Evolutionary conservation across 2,797 vertebrate genomes (phyloP).

Genomic region (Eurystomus glaucurus): DNA sequence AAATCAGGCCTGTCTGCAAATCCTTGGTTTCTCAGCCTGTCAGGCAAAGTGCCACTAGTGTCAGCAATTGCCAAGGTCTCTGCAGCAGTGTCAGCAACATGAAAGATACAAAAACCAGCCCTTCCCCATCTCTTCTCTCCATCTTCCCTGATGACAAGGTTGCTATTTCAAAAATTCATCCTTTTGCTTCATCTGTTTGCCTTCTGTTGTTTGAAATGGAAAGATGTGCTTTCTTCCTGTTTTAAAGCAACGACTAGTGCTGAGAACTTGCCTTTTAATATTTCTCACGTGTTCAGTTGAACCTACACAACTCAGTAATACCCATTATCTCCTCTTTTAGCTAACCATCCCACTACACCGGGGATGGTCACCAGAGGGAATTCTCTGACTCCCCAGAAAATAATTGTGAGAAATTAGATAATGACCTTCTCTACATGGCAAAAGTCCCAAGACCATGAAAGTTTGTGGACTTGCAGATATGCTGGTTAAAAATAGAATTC

Average conservation of each 20-base stretch:
- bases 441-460: slow-evolving; percentile 6
- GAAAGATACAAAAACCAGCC: not conserved
- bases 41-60: not conserved
- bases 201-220: not conserved
- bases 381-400: slow-evolving; percentile 23
- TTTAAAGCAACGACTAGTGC: not conserved
- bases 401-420: not conserved
- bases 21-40: not conserved
- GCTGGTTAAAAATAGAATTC: slow-evolving; percentile 28
- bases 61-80: not conserved
- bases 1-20: not conserved
- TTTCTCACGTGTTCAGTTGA: not conserved
- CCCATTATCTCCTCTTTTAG: slow-evolving; percentile 9
- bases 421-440: not conserved
- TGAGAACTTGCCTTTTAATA: not conserved
- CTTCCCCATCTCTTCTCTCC: not conserved
- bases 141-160: not conserved
- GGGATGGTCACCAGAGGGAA: slow-evolving; percentile 16
- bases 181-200: not conserved
- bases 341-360: slow-evolving; percentile 7
- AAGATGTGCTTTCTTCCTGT: not conserved
- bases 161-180: not conserved
- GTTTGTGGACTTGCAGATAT: slow-evolving; percentile 38
- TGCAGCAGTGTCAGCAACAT: not conserved
- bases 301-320: not conserved